Evolutionary conservation across 2,797 vertebrate species (phyloP).

Genomic region (Pelodytes ibericus): DNA sequence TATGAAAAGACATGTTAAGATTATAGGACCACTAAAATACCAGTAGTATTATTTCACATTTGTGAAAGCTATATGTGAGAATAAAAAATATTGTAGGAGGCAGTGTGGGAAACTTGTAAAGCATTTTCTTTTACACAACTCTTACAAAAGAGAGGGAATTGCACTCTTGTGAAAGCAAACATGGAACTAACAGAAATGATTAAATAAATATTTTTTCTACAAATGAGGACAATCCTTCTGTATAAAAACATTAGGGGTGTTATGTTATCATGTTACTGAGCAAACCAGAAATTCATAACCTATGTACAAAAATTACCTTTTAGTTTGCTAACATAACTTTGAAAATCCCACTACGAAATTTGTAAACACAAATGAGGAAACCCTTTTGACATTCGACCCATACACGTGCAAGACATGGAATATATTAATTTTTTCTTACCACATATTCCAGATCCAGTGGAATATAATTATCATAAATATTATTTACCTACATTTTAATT

Average conservation of each 20-base stretch:
- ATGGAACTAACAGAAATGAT: constrained; percentile 17
- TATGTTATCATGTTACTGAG: background rate
- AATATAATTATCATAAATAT: no score
- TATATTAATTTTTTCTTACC: no score
- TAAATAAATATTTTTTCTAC: constrained; percentile 11
- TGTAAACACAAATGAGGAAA: background rate
- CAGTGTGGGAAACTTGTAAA: no score
- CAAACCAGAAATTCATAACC: background rate
- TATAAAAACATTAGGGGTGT: background rate
- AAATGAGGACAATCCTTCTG: constrained; percentile 21
- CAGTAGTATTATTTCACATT: no score
- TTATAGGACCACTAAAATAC: no score
- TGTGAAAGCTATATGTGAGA: no score
- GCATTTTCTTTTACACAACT: no score
- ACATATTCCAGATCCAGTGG: no score
- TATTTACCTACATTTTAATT: no score
- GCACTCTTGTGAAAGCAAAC: constrained; percentile 30
- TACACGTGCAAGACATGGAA: no score
- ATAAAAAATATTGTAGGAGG: no score
- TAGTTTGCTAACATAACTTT: background rate
- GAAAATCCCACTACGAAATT: background rate
- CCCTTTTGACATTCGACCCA: background rate
- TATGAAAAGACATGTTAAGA: no score
- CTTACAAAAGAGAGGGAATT: constrained; percentile 21
- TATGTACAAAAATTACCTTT: background rate